Evolutionary conservation across 2,888 invertebrate species (phyloP).

Genomic region (Mantis religiosa): DNA sequence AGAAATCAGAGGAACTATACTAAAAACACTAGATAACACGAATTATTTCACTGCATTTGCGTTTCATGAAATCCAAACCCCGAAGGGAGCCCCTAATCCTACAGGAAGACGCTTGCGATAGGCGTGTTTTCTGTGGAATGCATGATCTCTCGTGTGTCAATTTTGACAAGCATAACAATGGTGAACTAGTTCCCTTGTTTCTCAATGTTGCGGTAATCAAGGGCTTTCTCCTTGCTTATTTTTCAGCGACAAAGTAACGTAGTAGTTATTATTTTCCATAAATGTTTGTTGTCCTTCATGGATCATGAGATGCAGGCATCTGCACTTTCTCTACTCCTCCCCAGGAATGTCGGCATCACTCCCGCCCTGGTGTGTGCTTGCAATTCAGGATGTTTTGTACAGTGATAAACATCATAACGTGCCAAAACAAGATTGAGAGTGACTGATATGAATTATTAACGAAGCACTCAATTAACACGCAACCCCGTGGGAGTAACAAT

Average conservation of each 20-base stretch:
- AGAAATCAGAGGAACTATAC: too few species aligned
- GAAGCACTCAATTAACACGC: not conserved
- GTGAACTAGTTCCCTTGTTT: not conserved
- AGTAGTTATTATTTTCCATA: not conserved
- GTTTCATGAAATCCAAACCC: not conserved
- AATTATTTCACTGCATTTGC: too few species aligned
- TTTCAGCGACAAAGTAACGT: not conserved
- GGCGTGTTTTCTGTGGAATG: not conserved
- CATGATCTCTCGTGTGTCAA: not conserved
- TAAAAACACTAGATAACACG: too few species aligned
- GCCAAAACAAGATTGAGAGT: not conserved
- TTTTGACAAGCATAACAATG: not conserved
- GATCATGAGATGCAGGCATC: not conserved
- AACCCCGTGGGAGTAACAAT: not conserved
- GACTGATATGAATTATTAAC: too few species aligned
- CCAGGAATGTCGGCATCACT: not conserved
- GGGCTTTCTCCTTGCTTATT: not conserved
- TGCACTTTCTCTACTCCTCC: not conserved
- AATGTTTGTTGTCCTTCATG: not conserved
- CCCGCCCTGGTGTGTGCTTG: not conserved
- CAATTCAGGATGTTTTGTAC: not conserved
- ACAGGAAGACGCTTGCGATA: not conserved
- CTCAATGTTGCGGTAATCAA: not conserved
- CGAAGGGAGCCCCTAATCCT: not conserved
- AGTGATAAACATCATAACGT: not conserved